Base-by-base conservation (phyloP, 2,797 vertebrate species). In the Falco berigora region DNA sequence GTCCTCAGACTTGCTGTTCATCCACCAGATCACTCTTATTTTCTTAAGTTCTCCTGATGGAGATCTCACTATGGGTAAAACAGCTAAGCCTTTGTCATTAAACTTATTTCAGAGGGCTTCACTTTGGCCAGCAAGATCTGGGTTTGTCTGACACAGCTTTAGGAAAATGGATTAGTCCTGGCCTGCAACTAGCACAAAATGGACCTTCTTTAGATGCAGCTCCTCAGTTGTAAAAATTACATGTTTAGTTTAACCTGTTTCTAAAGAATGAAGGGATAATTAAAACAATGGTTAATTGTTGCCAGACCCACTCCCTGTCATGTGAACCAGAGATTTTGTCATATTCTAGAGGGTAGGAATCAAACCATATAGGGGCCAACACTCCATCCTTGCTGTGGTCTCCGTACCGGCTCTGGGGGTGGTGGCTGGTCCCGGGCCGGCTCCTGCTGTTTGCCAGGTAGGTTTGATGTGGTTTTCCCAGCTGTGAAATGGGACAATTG, bases 381-480 rank as follows among this genome's bases (percentile, higher is more conserved):
- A 24, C 30, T 30, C 23, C 46, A 9, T 71, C 42, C 42, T 17
- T 10, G 8, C 59, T 47, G 7, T 8, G 62, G 23, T 46, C 52
- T 27, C 50, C 24, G 1, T 7, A 9, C 32, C 28, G 6, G 11
- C 21, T 14, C 36, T 27, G 58, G 50, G 36, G n/a, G 24, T 44
- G 1, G 2, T 14, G 34, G 25, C 47, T 17, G 25, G 12, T 32
- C 44, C 30, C 47, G 10, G 19, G 27, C 53, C 1, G 0, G 17
- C 36, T 38, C 36, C 44, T 20, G 53, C 68, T 34, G 4, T 22
- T 62, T n/a, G 42, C 22, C 3, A 4, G 24, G 25, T 12, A 22
- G 56, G 36, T 11, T 56, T 13, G 11, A 7, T 59, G 32, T 0
- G 12, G 52, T 36, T 71, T 78, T 71, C 30, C 46, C 30, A 71